Evolutionary conservation across 2,797 vertebrate species (phyloP), one percentile per base, ranked within the genome.

Genomic region (Typhlichthys subterraneus): DNA sequence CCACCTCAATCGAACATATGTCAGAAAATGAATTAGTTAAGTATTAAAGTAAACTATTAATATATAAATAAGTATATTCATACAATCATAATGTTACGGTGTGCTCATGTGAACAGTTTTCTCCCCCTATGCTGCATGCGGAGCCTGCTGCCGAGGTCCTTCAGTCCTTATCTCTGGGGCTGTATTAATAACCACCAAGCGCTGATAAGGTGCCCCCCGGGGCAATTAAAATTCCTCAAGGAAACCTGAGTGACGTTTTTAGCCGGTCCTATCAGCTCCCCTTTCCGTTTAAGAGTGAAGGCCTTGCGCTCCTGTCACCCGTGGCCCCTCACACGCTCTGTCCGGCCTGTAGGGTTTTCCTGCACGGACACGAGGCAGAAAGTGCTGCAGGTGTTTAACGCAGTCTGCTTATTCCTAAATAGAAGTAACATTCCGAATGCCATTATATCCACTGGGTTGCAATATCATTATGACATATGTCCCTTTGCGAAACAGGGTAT

Each of bases 161-260:
- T 85, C 14, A 67, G 53, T 67, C 76, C 75, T 83, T 89, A 87
- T 89, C 85, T 23, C 53, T 52, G 69, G 10, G 67, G 82, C 81
- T 79, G 81, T 91, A 92, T 90, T 91, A 93, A 91, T 91, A 91
- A 87, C 89, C 77, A 68, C 77, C 63, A 70, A 50, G 78, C 63
- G 73, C 73, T 58, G 90, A 93, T 91, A 92, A 91, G 87, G 70
- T 52, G 61, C 77, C 86, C 69, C 82, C 70, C 60, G 63, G 79
- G 75, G 77, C 88, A 88, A 92, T 92, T 92, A 92, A 93, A 88
- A 92, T 92, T 91, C 92, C 89, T 87, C 59, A 61, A 78, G 77
- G 72, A 86, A 89, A 89, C 85, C 84, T 72, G 72, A 71, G 56
- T 61, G 85, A 86, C 87, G 82, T 85, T 88, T 88, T 87, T 88